phyloP scores from a whole-genome alignment of 92 coral and sea anemone genomes.

The Ricordea florida region DNA sequence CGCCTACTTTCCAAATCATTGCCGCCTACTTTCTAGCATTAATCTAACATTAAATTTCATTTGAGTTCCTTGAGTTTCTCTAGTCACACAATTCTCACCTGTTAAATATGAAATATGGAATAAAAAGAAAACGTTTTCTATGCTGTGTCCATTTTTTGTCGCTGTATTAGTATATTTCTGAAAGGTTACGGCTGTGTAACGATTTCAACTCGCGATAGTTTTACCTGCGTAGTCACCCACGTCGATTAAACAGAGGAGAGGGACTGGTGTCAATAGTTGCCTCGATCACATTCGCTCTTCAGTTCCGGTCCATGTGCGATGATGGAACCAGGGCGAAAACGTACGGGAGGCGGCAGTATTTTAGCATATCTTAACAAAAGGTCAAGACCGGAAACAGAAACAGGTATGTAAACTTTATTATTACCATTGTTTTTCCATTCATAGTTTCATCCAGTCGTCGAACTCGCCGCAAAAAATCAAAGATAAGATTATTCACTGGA shows the following conservation, averaged over 20 bases:
- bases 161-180: constrained; percentile 38
- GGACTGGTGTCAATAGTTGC: constrained; percentile 38
- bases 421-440: constrained; percentile 23
- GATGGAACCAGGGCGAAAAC: not conserved
- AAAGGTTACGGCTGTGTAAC: constrained; percentile 22
- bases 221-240: constrained; percentile 22
- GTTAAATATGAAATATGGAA: constrained; percentile 40
- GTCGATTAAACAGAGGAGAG: constrained; percentile 39
- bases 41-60: constrained; percentile 9
- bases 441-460: constrained; percentile 11
- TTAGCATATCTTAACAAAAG: constrained; percentile 22
- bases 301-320: constrained; percentile 33
- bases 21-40: constrained; percentile 7
- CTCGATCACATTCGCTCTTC: constrained; percentile 43
- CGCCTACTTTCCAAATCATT: constrained; percentile 24
- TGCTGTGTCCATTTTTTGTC: constrained; percentile 43
- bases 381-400: constrained; percentile 20
- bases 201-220: constrained; percentile 22
- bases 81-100: constrained; percentile 38
- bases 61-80: constrained; percentile 18
- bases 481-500: constrained; percentile 17
- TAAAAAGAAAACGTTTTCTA: constrained; percentile 33
- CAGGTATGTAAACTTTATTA: constrained; percentile 20
- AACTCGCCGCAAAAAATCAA: constrained; percentile 17
- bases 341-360: constrained; percentile 2